Conservation (phyloP, 2,113 vertebrate genomes). For the Neodon shergylaensis region DNA sequence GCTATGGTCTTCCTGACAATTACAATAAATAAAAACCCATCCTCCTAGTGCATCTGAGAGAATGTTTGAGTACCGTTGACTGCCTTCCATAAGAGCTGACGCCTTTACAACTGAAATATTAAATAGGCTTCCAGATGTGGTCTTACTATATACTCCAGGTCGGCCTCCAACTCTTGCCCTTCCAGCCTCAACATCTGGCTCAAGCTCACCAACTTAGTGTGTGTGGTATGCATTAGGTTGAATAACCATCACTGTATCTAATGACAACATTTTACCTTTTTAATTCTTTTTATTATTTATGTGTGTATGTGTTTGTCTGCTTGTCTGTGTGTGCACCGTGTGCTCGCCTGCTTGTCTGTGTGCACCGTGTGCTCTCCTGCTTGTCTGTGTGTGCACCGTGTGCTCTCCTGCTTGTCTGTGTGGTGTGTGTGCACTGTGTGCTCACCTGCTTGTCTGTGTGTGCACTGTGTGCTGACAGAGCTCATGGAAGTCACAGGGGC, state of each 20-base stretch:
- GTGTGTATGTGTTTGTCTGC: neutral
- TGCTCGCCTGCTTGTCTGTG: neutral
- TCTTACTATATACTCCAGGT: neutral
- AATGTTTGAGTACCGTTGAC: neutral
- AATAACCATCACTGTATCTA: neutral
- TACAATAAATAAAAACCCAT: neutral
- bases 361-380: neutral
- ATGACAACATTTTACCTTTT: too few species aligned
- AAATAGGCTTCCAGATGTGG: neutral
- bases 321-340: neutral
- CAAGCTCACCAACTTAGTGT: neutral
- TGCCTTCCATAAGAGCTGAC: neutral
- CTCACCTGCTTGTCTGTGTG: neutral
- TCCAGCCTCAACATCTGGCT: neutral
- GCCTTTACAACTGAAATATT: neutral
- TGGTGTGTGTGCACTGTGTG: neutral
- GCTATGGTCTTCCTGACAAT: neutral
- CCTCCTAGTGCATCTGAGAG: neutral
- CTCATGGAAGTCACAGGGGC: neutral
- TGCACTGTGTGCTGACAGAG: neutral
- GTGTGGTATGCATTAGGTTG: neutral
- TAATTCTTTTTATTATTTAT: too few species aligned
- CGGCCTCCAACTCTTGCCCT: neutral
- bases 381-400: neutral
- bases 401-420: neutral